Percentiles rank a stretch among this genome's conserved stretches.
Evolutionary conservation across 2,888 invertebrate species (phyloP).

Genomic region (Nymphalis urticae): DNA sequence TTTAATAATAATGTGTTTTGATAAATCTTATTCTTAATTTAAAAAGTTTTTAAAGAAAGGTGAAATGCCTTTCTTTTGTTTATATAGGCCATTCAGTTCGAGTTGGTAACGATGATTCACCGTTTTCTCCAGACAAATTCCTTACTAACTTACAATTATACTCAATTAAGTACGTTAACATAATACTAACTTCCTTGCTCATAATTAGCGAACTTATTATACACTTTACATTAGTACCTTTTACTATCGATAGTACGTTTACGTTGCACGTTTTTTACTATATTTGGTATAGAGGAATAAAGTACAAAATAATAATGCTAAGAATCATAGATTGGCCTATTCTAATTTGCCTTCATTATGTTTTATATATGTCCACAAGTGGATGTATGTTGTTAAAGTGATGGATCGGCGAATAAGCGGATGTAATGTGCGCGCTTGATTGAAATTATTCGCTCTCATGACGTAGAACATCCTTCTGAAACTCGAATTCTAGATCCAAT

Average conservation of each 20-base stretch:
- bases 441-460: slow-evolving; percentile 38
- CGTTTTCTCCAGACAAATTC: slow-evolving; percentile 37
- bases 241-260: no score
- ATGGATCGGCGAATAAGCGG: slow-evolving; percentile 62
- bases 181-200: slow-evolving; percentile 2
- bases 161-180: slow-evolving; percentile 23
- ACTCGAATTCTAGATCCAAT: slow-evolving; percentile 13
- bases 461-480: slow-evolving; percentile 41
- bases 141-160: slow-evolving; percentile 32
- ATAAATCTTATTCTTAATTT: not conserved
- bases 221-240: slow-evolving; percentile 8
- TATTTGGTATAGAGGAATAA: no score
- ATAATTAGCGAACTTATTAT: slow-evolving; percentile 5
- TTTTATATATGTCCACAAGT: slow-evolving; percentile 20
- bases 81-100: slow-evolving; percentile 27
- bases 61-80: slow-evolving; percentile 11
- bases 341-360: slow-evolving; percentile 19
- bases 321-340: slow-evolving; percentile 2
- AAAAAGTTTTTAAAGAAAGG: not conserved
- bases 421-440: slow-evolving; percentile 40
- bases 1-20: no score
- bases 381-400: slow-evolving; percentile 47
- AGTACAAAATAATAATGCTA: not conserved
- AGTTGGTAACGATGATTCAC: slow-evolving; percentile 32
- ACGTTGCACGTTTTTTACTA: no score